Percentiles rank a stretch among this genome's conserved stretches.
Conservation (phyloP, 2,113 vertebrate genomes). For the Parotia lawesii region DNA sequence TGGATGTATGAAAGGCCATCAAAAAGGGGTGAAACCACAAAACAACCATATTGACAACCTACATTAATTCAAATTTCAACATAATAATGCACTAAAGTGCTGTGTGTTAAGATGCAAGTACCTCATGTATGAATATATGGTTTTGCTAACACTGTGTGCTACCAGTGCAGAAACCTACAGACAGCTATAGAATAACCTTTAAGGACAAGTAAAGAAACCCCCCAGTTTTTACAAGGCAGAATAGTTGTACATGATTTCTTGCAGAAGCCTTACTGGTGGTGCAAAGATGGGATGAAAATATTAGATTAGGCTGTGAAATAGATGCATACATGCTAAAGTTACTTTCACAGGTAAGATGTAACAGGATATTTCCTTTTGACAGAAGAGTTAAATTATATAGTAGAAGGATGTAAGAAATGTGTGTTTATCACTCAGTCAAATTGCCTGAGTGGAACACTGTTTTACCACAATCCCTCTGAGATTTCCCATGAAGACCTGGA, state of each 20-base stretch:
- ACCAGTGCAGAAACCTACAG: not conserved
- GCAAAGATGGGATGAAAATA: not conserved
- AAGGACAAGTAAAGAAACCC: not conserved
- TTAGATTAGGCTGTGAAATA: not conserved
- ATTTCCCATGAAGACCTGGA: not conserved
- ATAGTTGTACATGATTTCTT: not conserved
- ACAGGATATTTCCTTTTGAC: not conserved
- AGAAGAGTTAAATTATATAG: not conserved
- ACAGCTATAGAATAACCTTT: not conserved
- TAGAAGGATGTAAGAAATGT: not conserved
- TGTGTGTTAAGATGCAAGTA: not conserved
- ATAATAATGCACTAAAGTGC: not conserved
- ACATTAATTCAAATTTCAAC: not conserved
- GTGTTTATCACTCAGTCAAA: not conserved
- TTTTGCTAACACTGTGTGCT: not conserved
- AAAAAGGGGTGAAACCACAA: not conserved
- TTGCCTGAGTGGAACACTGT: not conserved
- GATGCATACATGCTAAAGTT: not conserved
- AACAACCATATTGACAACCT: not conserved
- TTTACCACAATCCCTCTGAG: not conserved
- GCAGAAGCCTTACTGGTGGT: not conserved
- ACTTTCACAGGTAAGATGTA: not conserved
- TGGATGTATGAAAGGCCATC: not conserved
- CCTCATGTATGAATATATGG: not conserved
- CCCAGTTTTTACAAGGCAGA: not conserved